Evolutionary conservation across 2,888 invertebrate species (phyloP), one percentile per base, ranked within the genome.

Genomic region (Clunio marinus): DNA sequence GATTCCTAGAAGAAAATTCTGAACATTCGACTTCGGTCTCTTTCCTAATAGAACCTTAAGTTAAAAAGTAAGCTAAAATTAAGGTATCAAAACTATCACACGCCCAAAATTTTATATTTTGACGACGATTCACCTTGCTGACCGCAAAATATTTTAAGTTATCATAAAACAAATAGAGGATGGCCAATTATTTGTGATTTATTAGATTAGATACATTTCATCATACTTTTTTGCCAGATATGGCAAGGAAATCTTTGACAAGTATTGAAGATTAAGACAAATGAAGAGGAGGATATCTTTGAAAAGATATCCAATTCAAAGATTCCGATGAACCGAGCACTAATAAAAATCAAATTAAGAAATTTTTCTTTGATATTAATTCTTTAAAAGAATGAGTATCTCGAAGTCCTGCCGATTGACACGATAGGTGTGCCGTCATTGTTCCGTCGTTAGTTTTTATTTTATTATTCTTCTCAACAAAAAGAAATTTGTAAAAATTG

Each of bases 51-150:
- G n/a, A n/a, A n/a, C n/a, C n/a, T n/a, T n/a, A n/a, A n/a, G n/a
- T n/a, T n/a, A n/a, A n/a, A n/a, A n/a, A n/a, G n/a, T n/a, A n/a
- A n/a, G 15, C 41, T 13, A 25, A 37, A 63, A 63, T 63, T 63
- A 45, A 63, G 63, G 27, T 46, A 45, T 63, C 63, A 63, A 63
- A 63, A 41, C 22, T 60, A 45, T 63, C 63, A 46, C 63, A 45
- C 63, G 46, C 63, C 63, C 63, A 13, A 13, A 45, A 45, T 13
- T n/a, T 15, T 41, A 41, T 5, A 4, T 46, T 22, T 37, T 63
- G 63, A 63, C 63, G 41, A 45, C 46, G 63, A 45, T 63, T 27
- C 62, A 37, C 62, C 8, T 58, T 27, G 27, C 5, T 60, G 63
- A 63, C 46, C 63, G 63, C 63, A 63, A 63, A 25, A 51, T 17